Evolutionary conservation across 2,797 vertebrate species (phyloP).

Genomic region (Antennarius maculatus): DNA sequence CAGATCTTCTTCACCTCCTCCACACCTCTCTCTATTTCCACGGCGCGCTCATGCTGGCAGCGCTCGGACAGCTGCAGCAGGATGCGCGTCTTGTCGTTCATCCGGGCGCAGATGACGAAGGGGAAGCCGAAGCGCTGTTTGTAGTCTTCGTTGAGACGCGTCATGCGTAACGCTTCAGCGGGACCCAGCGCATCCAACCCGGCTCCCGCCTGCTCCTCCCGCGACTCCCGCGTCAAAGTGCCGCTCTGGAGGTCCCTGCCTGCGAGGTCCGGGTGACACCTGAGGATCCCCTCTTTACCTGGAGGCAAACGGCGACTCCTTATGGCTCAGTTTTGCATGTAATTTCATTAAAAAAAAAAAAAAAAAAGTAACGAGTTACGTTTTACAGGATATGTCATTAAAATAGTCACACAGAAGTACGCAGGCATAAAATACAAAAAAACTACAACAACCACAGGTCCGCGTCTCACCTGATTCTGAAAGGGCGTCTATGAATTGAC

Average conservation of each 20-base stretch:
- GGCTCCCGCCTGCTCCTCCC: constrained; percentile 78
- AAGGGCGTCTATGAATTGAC: constrained; percentile 82
- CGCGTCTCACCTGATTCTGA: constrained; percentile 78
- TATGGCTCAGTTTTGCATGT: not conserved
- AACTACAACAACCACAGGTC: not conserved
- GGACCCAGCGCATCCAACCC: constrained; percentile 75
- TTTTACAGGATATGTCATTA: not conserved
- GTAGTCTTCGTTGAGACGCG: constrained; percentile 80
- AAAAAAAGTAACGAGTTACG: too few relatives aligned
- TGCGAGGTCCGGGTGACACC: constrained; percentile 87
- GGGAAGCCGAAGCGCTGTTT: constrained; percentile 85
- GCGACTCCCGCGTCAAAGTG: constrained; percentile 80
- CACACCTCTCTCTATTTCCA: constrained; percentile 77
- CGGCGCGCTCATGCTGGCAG: constrained; percentile 49
- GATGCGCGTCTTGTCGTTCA: constrained; percentile 73
- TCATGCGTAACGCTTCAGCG: constrained; percentile 61
- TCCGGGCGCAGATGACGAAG: constrained; percentile 85
- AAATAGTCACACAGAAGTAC: not conserved
- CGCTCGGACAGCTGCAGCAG: constrained; percentile 74
- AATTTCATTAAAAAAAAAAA: too few relatives aligned
- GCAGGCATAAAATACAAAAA: not conserved
- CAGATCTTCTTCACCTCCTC: constrained; percentile 88
- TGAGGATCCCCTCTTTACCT: constrained; percentile 87
- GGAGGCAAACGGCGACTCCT: not conserved
- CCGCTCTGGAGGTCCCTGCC: constrained; percentile 81